Percentiles rank a stretch among this genome's conserved stretches.
Evolutionary conservation across 2,113 vertebrate species (phyloP).

Genomic region (Colaptes auratus): DNA sequence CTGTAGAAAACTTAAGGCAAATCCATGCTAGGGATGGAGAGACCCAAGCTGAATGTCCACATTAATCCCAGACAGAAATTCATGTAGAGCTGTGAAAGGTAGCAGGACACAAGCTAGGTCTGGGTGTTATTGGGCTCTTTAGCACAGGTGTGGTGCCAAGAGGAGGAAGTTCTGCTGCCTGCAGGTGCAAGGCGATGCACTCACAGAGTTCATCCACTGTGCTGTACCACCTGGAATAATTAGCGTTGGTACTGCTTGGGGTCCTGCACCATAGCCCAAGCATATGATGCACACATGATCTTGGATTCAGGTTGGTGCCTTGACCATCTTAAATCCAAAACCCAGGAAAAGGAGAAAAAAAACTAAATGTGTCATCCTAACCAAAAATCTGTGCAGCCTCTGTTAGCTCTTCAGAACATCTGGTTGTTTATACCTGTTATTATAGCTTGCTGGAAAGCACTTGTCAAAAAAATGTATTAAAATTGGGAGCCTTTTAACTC

Average conservation of each 20-base stretch:
- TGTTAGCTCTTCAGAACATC: background rate
- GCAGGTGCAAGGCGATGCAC: no score
- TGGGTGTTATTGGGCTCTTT: background rate
- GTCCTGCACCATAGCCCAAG: background rate
- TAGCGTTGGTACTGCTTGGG: accelerated
- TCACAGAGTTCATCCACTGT: background rate
- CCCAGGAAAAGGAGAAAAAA: background rate
- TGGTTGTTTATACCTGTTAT: background rate
- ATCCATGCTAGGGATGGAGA: background rate
- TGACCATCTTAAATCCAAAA: background rate
- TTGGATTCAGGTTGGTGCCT: background rate
- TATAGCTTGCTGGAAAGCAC: background rate
- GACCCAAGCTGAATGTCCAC: background rate
- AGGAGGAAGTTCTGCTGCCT: background rate
- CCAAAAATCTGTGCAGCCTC: background rate
- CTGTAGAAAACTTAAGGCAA: background rate
- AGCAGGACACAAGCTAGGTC: background rate
- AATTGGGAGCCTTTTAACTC: background rate
- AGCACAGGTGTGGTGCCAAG: accelerated
- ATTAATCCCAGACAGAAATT: background rate
- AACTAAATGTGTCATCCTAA: background rate
- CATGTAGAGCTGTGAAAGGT: accelerated
- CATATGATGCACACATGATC: accelerated
- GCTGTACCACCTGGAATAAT: background rate
- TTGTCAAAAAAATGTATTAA: background rate